These are phyloP conservation scores for Eumerus sabulonum DNA, from an alignment of 2,888 invertebrate species.

Conservation along the genomic window DNA sequence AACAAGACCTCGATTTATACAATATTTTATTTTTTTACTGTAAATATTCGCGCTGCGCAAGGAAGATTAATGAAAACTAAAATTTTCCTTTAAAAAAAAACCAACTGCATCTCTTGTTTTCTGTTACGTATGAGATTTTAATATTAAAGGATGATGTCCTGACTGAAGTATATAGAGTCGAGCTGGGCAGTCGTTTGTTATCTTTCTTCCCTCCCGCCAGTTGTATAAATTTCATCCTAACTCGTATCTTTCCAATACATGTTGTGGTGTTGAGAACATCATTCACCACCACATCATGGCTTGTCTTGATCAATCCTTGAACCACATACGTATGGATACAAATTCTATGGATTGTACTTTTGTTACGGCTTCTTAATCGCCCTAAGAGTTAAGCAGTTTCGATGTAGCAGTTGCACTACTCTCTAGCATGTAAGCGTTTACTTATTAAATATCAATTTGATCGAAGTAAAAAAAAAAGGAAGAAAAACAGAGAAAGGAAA, in stretches of 20 bases:
- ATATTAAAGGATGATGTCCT: too few species aligned
- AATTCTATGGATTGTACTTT: slow-evolving; percentile 11
- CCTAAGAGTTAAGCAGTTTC: not conserved
- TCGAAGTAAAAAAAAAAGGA: not conserved
- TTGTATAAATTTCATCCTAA: too few species aligned
- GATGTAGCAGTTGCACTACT: slow-evolving; percentile 15
- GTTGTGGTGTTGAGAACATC: too few species aligned
- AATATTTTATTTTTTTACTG: slow-evolving; percentile 53
- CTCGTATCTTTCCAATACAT: too few species aligned
- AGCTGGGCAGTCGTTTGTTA: too few species aligned
- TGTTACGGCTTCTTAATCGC: slow-evolving; percentile 17
- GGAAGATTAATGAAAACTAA: slow-evolving; percentile 21
- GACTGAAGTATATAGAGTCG: too few species aligned
- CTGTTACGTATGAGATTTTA: slow-evolving; percentile 26
- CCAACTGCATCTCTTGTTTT: slow-evolving; percentile 11
- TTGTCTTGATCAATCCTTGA: not conserved
- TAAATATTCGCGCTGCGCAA: slow-evolving; percentile 64
- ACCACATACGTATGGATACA: not conserved
- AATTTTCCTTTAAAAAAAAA: slow-evolving; percentile 28
- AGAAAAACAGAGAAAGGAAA: not conserved
- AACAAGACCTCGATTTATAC: slow-evolving; percentile 24
- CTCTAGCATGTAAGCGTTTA: slow-evolving; percentile 7
- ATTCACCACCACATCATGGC: not conserved
- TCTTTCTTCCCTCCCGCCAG: too few species aligned
- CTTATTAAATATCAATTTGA: slow-evolving; percentile 1